Evolutionary conservation across 1,140 invertebrate genomes (phyloP).

Genomic region (Orius laevigatus): DNA sequence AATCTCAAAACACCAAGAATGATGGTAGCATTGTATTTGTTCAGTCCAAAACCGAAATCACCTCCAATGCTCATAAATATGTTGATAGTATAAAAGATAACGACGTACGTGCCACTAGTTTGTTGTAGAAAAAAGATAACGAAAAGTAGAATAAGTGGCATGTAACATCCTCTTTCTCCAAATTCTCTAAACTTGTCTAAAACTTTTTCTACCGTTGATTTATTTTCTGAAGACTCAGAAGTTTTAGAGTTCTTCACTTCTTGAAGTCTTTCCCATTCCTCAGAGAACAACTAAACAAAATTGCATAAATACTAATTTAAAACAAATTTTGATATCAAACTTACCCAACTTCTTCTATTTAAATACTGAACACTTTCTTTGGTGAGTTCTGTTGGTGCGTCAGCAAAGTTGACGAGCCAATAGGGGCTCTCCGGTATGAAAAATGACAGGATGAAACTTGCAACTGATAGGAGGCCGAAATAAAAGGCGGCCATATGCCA

Average conservation of each 20-base stretch:
- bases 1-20: slow-evolving; percentile 35
- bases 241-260: slow-evolving; percentile 16
- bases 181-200: slow-evolving; percentile 2
- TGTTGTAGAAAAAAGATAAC: slow-evolving; percentile 38
- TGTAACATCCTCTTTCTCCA: slow-evolving; percentile 29
- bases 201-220: slow-evolving; percentile 3
- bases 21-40: slow-evolving; percentile 32
- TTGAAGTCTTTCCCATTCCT: slow-evolving; percentile 18
- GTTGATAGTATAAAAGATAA: slow-evolving; percentile 50
- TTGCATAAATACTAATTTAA: neutral
- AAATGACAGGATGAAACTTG: slow-evolving; percentile 25
- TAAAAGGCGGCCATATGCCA: slow-evolving; percentile 31
- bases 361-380: slow-evolving; percentile 1
- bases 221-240: neutral
- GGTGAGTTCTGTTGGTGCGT: neutral
- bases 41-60: slow-evolving; percentile 26
- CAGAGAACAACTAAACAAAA: slow-evolving; percentile 15
- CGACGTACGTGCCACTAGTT: slow-evolving; percentile 38
- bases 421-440: slow-evolving; percentile 39
- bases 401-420: slow-evolving; percentile 31
- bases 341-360: slow-evolving; percentile 9
- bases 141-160: slow-evolving; percentile 33
- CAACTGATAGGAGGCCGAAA: slow-evolving; percentile 26
- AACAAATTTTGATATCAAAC: no score
- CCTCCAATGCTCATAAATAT: slow-evolving; percentile 34